Base-by-base conservation (phyloP, 2,888 invertebrate species). In the Euproctis similis region DNA sequence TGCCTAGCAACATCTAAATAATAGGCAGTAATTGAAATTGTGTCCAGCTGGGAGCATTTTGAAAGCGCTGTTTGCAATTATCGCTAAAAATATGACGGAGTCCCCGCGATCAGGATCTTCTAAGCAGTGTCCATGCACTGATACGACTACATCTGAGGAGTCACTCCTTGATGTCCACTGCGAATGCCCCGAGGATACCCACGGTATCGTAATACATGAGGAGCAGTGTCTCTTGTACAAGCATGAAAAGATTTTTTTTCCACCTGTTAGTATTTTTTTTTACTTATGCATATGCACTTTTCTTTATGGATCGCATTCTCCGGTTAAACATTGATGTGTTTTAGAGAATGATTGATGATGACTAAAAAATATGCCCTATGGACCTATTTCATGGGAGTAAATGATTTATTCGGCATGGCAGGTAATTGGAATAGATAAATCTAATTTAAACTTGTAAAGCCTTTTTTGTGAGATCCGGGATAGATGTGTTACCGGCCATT, bases 111-210 rank as follows among this genome's bases (percentile, higher is more conserved):
- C 47, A 2, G 58, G 22, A 3, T 39, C 34, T 13, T 46, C 53
- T 6, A 38, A 30, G 6, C 26, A 41, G 0, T 77, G 78, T 32
- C 41, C 46, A 2, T 77, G 78, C 30, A 55, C 58, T 0, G 60
- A 57, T 3, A 58, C 56, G 2, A 44, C 33, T 11, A 38, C 57
- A 0, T 46, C 58, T 0, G 31, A 46, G 0, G 49, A 51, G 1
- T 37, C 53, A 1, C 31, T 39, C 0, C 17, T 61, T 6, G 39
- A 39, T 1, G 58, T 63, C 0, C 28, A 43, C 19, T 81, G 80
- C 48, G 46, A 39, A 18, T 82, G 81, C 18, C 69, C 75, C 0
- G 52, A 60, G 7, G 74, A 76, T 28, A 69, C 70, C 1, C 64
- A 66, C 23, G 73, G 52, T 2, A 56, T 81, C 13, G 60, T 71